Percentiles rank a stretch among this genome's conserved stretches.
These are phyloP conservation scores for Blastomussa wellsi DNA, from an alignment of 92 coral and sea anemone species.

Conservation along the genomic window DNA sequence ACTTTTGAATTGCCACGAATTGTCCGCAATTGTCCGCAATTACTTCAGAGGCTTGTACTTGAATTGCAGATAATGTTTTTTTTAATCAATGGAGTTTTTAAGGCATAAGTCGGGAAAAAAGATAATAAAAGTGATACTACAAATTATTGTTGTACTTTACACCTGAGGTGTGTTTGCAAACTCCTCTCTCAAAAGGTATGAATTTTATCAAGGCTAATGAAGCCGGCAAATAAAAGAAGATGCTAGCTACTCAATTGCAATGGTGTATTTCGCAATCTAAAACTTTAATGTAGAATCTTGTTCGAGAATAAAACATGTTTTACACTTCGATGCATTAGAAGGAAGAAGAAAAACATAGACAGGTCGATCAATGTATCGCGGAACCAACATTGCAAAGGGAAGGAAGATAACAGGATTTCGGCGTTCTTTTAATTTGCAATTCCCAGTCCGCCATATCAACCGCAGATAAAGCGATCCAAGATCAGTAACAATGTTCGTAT, in stretches of 20 bases:
- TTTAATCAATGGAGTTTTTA: no score
- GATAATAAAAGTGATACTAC: no score
- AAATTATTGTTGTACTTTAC: no score
- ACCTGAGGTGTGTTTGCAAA: no score
- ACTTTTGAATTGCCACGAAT: not conserved
- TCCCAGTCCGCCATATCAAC: slow-evolving; percentile 12
- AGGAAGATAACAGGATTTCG: not conserved
- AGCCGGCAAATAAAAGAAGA: not conserved
- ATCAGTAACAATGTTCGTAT: not conserved
- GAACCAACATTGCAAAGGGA: not conserved
- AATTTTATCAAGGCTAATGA: slow-evolving; percentile 11
- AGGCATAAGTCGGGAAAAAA: no score
- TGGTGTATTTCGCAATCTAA: not conserved
- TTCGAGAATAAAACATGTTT: not conserved
- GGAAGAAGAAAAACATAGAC: no score
- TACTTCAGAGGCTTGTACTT: not conserved
- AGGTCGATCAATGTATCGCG: not conserved
- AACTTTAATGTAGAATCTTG: not conserved
- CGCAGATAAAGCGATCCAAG: not conserved
- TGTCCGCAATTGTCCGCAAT: not conserved
- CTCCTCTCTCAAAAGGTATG: not conserved
- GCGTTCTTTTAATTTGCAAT: not conserved
- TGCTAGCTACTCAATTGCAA: not conserved
- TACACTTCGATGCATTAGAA: not conserved
- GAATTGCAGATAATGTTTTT: not conserved